Conservation (phyloP, 2,888 invertebrate genomes). For the Sphinx pinastri region DNA sequence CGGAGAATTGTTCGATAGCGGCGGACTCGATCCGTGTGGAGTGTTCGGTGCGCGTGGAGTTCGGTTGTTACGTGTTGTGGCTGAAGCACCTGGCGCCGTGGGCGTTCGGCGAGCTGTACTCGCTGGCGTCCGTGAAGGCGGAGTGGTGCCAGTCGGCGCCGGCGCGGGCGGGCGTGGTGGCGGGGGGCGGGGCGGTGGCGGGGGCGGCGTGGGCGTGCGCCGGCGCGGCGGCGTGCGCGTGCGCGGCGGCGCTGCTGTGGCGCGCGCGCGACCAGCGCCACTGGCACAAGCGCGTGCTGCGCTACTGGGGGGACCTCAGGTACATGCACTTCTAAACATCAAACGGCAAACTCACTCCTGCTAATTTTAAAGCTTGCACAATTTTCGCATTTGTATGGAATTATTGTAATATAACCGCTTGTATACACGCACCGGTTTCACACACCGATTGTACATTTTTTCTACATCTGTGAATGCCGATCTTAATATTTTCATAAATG, state of each 20-base stretch:
- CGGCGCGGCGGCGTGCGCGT: constrained; percentile 28
- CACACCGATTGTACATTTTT: too few relatives aligned
- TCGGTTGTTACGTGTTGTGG: not conserved
- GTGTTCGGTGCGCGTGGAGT: not conserved
- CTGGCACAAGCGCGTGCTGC: constrained; percentile 44
- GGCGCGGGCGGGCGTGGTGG: not conserved
- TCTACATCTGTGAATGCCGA: too few relatives aligned
- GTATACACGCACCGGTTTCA: too few relatives aligned
- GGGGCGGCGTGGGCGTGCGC: not conserved
- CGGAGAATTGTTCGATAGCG: not conserved
- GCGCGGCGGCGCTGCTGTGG: constrained; percentile 36
- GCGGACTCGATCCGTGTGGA: not conserved
- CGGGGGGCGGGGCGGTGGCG: constrained; percentile 4
- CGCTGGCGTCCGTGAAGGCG: too few relatives aligned
- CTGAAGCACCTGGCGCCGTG: constrained; percentile 1
- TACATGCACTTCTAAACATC: constrained; percentile 24
- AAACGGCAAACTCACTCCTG: too few relatives aligned
- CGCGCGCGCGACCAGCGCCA: constrained; percentile 31
- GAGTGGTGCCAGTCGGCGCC: not conserved
- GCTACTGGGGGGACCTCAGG: constrained; percentile 43
- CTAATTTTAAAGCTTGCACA: too few relatives aligned
- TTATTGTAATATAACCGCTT: too few relatives aligned
- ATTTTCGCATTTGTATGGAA: too few relatives aligned
- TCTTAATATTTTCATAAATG: too few relatives aligned
- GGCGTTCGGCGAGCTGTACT: not conserved